phyloP scores from a whole-genome alignment of 2,888 invertebrate genomes.

The Tubulanus polymorphus region DNA sequence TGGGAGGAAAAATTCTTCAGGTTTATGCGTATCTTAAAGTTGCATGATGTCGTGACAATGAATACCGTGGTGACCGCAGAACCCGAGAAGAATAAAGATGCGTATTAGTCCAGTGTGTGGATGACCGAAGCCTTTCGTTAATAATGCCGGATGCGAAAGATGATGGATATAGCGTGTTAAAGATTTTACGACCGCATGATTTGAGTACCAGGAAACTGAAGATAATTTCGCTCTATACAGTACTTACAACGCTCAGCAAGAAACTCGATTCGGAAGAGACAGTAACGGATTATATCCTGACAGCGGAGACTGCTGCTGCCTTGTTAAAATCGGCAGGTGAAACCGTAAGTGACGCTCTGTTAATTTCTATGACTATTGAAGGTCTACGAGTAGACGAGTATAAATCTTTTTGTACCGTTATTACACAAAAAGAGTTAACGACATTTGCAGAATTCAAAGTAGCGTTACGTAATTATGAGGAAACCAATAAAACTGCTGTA shows the following conservation, averaged over 20 bases:
- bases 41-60: constrained; percentile 7
- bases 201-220: constrained; percentile 6
- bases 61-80: neutral
- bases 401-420: constrained; percentile 10
- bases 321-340: constrained; percentile 7
- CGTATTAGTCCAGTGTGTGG: constrained; percentile 18
- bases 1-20: constrained; percentile 7
- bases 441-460: constrained; percentile 15
- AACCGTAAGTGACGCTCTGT: constrained; percentile 12
- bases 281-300: constrained; percentile 16
- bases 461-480: constrained; percentile 13
- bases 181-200: constrained; percentile 11
- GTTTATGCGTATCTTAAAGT: constrained; percentile 14
- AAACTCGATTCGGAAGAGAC: constrained; percentile 1
- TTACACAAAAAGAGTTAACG: constrained; percentile 6
- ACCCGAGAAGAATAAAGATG: constrained; percentile 22
- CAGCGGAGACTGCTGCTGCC: constrained; percentile 13
- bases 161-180: constrained; percentile 13
- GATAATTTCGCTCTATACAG: constrained; percentile 6
- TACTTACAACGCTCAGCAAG: constrained; percentile 7
- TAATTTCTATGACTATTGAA: constrained; percentile 16
- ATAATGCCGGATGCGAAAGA: constrained; percentile 17
- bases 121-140: constrained; percentile 12
- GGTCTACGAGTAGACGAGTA: constrained; percentile 11
- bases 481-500: neutral